Evolutionary conservation across 2,113 vertebrate genomes (phyloP).

Genomic region (Catharus bicknelli): DNA sequence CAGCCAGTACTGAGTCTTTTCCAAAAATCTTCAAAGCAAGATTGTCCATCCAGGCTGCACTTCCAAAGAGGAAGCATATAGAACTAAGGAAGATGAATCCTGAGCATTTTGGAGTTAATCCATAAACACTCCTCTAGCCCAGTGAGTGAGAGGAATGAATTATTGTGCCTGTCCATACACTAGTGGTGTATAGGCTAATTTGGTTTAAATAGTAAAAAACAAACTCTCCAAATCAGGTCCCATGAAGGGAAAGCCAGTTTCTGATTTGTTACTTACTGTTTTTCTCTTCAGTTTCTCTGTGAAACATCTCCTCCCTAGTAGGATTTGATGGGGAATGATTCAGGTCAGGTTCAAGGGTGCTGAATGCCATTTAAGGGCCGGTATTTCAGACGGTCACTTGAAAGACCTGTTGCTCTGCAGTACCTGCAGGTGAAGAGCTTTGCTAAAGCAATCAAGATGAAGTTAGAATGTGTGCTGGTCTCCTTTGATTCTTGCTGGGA

Average conservation of each 20-base stretch:
- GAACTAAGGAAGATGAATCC: background rate
- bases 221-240: background rate
- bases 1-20: background rate
- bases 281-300: background rate
- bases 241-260: background rate
- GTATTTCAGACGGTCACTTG: background rate
- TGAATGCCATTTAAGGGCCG: background rate
- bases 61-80: background rate
- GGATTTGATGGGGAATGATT: background rate
- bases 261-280: background rate
- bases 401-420: background rate
- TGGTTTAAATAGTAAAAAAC: background rate
- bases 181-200: background rate
- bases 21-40: background rate
- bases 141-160: background rate
- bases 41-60: background rate
- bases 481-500: background rate
- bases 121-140: background rate
- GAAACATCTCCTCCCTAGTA: background rate
- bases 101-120: too few relatives aligned
- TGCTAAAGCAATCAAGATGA: background rate
- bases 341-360: background rate
- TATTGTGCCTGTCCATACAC: background rate
- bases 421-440: rapidly evolving
- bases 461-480: background rate